Evolutionary conservation across 1,140 invertebrate genomes (phyloP).

Genomic region (Sycobia sp.): DNA sequence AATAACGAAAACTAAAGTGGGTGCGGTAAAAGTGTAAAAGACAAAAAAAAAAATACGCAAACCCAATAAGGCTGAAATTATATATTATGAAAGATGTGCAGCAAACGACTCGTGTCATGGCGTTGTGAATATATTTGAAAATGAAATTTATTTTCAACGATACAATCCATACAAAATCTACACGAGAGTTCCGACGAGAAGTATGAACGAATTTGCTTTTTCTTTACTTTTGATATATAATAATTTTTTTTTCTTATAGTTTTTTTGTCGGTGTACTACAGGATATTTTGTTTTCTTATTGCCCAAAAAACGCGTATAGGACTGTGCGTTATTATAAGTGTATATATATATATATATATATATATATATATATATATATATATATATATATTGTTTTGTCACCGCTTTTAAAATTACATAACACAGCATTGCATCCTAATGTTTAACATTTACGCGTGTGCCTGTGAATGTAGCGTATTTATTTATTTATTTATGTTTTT

Average conservation of each 20-base stretch:
- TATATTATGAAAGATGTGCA: too few relatives aligned
- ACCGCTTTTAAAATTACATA: too few relatives aligned
- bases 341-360: slow-evolving; percentile 49
- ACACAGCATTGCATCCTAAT: too few relatives aligned
- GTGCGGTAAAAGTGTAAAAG: slow-evolving; percentile 5
- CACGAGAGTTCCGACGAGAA: slow-evolving; percentile 40
- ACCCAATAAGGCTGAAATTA: too few relatives aligned
- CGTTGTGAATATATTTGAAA: slow-evolving; percentile 51
- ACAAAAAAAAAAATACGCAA: background rate
- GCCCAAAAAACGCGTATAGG: slow-evolving; percentile 18
- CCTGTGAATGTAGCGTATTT: too few relatives aligned
- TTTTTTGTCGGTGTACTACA: slow-evolving; percentile 20
- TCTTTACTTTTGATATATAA: background rate
- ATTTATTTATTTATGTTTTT: too few relatives aligned
- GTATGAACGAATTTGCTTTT: slow-evolving; percentile 11
- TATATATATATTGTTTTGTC: too few relatives aligned
- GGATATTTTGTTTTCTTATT: slow-evolving; percentile 21
- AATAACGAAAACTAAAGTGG: background rate
- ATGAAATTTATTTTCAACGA: slow-evolving; percentile 54
- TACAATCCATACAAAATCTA: slow-evolving; percentile 57
- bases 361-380: slow-evolving; percentile 36
- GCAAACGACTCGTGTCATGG: background rate
- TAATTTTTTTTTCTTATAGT: background rate
- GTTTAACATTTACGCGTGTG: too few relatives aligned
- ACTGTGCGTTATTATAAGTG: slow-evolving; percentile 31